These are phyloP conservation scores for Bombus pascuorum DNA, from an alignment of 1,140 invertebrate genomes.

Conservation along the genomic window DNA sequence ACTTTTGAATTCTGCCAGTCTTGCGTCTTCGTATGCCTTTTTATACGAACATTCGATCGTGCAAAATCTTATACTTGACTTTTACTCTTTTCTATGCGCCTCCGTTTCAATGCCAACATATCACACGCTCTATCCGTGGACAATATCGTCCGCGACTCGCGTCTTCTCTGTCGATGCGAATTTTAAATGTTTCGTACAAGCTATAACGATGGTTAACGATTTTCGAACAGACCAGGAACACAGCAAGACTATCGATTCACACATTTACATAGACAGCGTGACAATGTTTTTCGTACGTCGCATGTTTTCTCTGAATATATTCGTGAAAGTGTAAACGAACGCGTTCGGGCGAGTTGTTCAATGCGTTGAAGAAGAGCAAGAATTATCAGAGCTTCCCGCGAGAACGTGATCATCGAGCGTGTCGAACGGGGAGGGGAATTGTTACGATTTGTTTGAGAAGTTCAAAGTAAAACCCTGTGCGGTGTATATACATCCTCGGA, in stretches of 20 bases:
- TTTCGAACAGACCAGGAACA: background rate
- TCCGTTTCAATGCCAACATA: background rate
- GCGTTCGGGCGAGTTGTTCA: conserved; percentile 5
- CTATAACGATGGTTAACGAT: background rate
- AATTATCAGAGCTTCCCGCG: background rate
- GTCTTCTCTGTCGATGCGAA: background rate
- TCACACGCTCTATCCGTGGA: background rate
- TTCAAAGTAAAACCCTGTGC: conserved; percentile 3
- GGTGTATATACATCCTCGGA: conserved; percentile 51
- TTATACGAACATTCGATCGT: conserved; percentile 36
- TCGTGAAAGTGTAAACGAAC: background rate
- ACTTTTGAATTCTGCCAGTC: conserved; percentile 27
- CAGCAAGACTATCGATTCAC: background rate
- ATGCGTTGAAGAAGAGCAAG: background rate
- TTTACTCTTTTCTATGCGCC: conserved; percentile 6
- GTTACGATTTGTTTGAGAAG: conserved; percentile 32
- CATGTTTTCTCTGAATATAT: conserved; percentile 9
- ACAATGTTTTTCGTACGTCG: background rate
- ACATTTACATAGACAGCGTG: background rate
- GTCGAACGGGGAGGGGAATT: no score
- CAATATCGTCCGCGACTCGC: background rate
- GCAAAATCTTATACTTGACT: conserved; percentile 3
- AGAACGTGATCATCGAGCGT: background rate
- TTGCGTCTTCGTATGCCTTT: conserved; percentile 26
- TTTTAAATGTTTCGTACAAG: background rate